phyloP scores from a whole-genome alignment of 2,797 vertebrate genomes.

The Remorina albescens region DNA sequence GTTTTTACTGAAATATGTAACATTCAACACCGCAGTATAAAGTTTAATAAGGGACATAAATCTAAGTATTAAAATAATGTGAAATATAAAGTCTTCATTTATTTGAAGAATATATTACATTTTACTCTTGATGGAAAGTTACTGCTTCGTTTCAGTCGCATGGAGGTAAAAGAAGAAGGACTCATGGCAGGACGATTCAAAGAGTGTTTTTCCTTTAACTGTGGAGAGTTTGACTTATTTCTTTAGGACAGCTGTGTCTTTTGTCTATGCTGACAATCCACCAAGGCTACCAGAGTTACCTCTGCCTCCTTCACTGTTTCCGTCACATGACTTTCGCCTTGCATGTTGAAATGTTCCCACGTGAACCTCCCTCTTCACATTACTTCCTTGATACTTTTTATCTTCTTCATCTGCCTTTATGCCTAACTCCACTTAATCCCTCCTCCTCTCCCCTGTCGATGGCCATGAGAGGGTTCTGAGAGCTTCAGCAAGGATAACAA shows the following conservation, averaged over 20 bases:
- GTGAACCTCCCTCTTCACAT: neutral
- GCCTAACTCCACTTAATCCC: constrained; percentile 30
- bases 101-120: no score
- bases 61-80: no score
- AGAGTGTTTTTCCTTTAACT: neutral
- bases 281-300: neutral
- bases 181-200: neutral
- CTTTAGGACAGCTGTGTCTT: neutral
- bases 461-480: constrained; percentile 62
- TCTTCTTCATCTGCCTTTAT: constrained; percentile 26
- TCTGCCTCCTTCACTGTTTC: neutral
- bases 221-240: neutral
- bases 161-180: neutral
- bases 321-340: neutral
- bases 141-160: neutral
- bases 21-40: neutral
- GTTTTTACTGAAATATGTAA: neutral
- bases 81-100: no score
- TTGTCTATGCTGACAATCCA: neutral
- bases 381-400: constrained; percentile 21
- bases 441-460: constrained; percentile 16
- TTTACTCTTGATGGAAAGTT: no score
- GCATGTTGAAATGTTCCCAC: neutral
- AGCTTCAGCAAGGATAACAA: constrained; percentile 72
- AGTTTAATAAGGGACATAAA: neutral